Conservation (phyloP, 2,113 vertebrate genomes). For the Aspiorhynchus laticeps region DNA sequence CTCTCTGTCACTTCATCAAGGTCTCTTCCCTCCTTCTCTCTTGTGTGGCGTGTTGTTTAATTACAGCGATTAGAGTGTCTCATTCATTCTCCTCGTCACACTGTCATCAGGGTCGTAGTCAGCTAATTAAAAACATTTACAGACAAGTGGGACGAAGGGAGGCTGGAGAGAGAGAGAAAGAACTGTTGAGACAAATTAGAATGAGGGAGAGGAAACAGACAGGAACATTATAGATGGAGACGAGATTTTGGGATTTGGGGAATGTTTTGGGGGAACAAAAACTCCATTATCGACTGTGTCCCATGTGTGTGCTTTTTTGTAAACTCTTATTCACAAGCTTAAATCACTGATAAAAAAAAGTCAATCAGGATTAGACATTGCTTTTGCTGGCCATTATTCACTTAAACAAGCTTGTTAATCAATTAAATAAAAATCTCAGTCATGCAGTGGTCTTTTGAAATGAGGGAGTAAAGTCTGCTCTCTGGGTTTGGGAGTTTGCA, state of each 20-base stretch:
- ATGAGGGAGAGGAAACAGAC: neutral
- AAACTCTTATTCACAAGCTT: constrained; percentile 5
- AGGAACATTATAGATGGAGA: neutral
- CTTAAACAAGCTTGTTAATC: constrained; percentile 5
- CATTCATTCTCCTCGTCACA: constrained; percentile 43
- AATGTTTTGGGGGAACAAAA: neutral
- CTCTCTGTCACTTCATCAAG: constrained; percentile 41
- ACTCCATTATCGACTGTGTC: neutral
- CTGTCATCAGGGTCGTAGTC: constrained; percentile 52
- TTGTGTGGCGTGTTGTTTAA: constrained; percentile 50
- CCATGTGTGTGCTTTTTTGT: neutral
- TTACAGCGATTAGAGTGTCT: constrained; percentile 63
- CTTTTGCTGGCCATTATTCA: neutral
- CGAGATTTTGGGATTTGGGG: constrained; percentile 8
- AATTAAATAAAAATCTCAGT: constrained; percentile 4
- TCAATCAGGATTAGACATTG: constrained; percentile 2
- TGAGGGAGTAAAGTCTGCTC: neutral
- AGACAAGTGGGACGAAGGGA: constrained; percentile 37
- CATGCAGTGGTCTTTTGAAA: neutral
- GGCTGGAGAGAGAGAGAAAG: constrained; percentile 36
- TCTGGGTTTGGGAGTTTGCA: too few relatives aligned
- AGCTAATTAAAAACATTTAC: constrained; percentile 65
- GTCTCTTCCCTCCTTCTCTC: constrained; percentile 22
- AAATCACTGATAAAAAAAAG: neutral
- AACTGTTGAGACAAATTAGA: constrained; percentile 13